These are phyloP conservation scores for Sepioteuthis lessoniana DNA, from an alignment of 2,888 invertebrate genomes.

Conservation along the genomic window DNA sequence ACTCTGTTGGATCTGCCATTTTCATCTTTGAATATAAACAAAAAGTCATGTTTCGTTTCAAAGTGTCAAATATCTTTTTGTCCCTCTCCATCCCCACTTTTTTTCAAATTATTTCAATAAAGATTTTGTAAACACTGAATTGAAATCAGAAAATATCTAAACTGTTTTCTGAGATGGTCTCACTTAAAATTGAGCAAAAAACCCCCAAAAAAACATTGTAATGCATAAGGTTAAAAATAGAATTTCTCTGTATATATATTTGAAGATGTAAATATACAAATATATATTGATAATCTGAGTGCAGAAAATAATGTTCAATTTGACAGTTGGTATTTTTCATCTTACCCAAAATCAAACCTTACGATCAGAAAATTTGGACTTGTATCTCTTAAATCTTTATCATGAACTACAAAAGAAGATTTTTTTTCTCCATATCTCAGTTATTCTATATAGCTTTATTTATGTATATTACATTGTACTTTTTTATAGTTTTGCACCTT, in stretches of 20 bases:
- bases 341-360: neutral
- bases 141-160: neutral
- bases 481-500: too few relatives aligned
- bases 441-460: too few relatives aligned
- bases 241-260: neutral
- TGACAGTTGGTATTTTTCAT: neutral
- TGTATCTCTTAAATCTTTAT: neutral
- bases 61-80: too few relatives aligned
- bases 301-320: neutral
- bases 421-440: too few relatives aligned
- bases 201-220: neutral
- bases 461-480: too few relatives aligned
- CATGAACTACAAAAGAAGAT: neutral
- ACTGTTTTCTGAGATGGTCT: neutral
- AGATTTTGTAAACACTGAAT: neutral
- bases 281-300: neutral
- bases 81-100: too few relatives aligned
- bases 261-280: neutral
- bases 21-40: too few relatives aligned
- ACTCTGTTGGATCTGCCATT: too few relatives aligned
- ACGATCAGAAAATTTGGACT: neutral
- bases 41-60: too few relatives aligned
- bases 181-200: neutral
- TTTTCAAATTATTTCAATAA: neutral
- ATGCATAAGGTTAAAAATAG: neutral